Evolutionary conservation across 2,888 invertebrate genomes (phyloP), one percentile per base, ranked within the genome.

Genomic region (Nebria brevicollis): DNA sequence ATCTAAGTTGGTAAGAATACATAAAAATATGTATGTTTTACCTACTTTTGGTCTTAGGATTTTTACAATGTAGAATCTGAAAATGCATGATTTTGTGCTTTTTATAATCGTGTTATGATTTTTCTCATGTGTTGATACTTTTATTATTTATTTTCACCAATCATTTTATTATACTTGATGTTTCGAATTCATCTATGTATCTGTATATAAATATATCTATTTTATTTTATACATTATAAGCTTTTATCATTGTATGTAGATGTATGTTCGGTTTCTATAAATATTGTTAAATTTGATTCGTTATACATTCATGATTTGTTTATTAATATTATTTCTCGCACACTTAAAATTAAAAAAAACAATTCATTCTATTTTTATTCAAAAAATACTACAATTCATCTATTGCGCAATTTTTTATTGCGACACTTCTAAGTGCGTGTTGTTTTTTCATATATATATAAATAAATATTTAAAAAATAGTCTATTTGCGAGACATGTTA

Each of bases 1-100:
- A 86, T 89, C 89, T 86, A 90, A 90, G 87, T 89, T 90, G 90
- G 90, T 90, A 89, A 89, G 90, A 88, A 80, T 87, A 86, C 87
- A 87, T 86, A 88, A 87, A 85, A 80, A 80, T 86, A 83, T 86
- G 85, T 87, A 86, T 87, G 86, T 86, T 86, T 86, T 86, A 85
- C 85, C 85, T 86, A 84, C 85, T 84, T 85, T 85, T 80, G 75
- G 80, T 75, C 75, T 80, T 80, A 75, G 75, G 72, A 68, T 75
- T 68, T 80, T 54, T 75, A 80, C 72, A 75, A 75, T 64, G 75
- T 80, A 80, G 80, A 65, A 70, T 72, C 70, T 72, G 75, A 72
- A 68, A 11, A 64, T 80, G 79, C 79, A 79, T 79, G 79, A 70
- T 80, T 80, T 79, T 80, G 72, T 75, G 75, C 75, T 80, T 80